Conservation (phyloP, 2,888 invertebrate species). For the Pyrgus malvae region DNA sequence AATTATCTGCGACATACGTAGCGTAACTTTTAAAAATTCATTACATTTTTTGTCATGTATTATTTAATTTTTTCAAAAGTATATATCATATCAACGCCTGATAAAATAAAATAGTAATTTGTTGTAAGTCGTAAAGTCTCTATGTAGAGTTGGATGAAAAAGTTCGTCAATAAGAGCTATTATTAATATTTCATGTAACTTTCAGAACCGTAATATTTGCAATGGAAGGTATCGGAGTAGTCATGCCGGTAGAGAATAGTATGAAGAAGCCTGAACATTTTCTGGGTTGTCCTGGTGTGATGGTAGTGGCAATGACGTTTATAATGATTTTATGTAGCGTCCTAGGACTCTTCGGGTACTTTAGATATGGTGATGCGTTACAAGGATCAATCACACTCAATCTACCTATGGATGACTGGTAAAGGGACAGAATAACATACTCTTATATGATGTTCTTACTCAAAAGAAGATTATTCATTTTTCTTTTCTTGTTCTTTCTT, state of each 20-base stretch:
- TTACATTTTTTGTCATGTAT: no score
- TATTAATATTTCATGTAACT: not conserved
- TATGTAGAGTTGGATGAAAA: not conserved
- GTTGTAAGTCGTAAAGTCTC: not conserved
- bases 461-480: no score
- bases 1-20: no score
- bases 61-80: not conserved
- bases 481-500: not conserved
- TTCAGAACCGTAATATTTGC: conserved; percentile 95
- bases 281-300: conserved; percentile 90
- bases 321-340: conserved; percentile 89
- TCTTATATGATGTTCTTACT: no score
- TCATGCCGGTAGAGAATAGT: conserved; percentile 95
- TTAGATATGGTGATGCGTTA: conserved; percentile 88
- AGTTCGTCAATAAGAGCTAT: not conserved
- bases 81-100: not conserved
- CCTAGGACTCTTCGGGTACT: conserved; percentile 94
- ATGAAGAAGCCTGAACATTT: conserved; percentile 93
- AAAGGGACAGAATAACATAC: no score
- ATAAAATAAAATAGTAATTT: not conserved
- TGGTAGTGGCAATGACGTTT: conserved; percentile 91
- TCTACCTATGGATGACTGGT: conserved; percentile 86
- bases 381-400: conserved; percentile 91
- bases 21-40: no score
- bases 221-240: conserved; percentile 97